Conservation (phyloP, 2,113 vertebrate genomes). For the Piaya cayana region DNA sequence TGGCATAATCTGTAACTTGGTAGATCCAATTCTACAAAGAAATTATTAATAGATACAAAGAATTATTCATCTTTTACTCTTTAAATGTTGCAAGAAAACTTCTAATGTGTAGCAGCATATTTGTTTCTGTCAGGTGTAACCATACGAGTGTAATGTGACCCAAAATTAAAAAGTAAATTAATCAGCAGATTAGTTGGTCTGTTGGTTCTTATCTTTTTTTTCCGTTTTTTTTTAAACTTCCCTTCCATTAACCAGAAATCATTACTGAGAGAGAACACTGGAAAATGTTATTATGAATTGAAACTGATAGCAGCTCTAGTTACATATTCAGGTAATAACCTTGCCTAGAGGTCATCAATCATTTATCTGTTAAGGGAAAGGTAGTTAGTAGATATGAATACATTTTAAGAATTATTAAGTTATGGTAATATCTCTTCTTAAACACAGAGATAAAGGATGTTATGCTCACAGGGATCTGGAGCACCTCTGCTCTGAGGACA, state of each 20-base stretch:
- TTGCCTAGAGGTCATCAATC: neutral
- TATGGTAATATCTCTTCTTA: neutral
- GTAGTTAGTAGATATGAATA: neutral
- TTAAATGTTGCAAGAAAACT: neutral
- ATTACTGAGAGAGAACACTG: neutral
- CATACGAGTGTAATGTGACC: neutral
- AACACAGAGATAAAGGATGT: neutral
- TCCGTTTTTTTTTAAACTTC: accelerated
- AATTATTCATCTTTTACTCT: neutral
- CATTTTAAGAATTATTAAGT: slow-evolving; percentile 1
- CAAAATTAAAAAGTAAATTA: slow-evolving; percentile 14
- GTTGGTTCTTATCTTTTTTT: neutral
- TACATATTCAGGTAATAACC: neutral
- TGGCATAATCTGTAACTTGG: neutral
- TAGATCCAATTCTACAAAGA: neutral
- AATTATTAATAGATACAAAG: neutral
- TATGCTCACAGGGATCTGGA: neutral
- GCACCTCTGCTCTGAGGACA: no score
- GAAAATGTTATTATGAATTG: slow-evolving; percentile 22
- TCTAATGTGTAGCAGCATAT: neutral
- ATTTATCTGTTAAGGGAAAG: slow-evolving; percentile 1
- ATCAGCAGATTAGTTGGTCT: neutral
- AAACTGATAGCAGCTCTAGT: neutral
- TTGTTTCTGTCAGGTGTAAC: neutral
- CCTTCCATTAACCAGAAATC: neutral